A percentile compares a stretch with the other conserved stretches of the same genome.
These are phyloP conservation scores for Anthopleura xanthogrammica DNA, from an alignment of 92 coral and sea anemone species.

Conservation along the genomic window DNA sequence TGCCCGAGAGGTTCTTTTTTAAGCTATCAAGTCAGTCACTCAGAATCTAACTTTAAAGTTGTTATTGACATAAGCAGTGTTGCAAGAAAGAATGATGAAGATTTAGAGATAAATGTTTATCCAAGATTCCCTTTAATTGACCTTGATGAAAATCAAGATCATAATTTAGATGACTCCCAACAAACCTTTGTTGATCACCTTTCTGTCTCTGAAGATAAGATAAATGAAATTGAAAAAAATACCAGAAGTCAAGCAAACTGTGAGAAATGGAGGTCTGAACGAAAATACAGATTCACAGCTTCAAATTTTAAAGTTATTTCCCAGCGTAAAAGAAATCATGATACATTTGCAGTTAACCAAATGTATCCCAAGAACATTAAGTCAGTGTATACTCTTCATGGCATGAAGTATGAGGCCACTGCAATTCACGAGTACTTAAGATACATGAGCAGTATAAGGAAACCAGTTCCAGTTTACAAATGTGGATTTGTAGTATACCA, in stretches of 20 bases:
- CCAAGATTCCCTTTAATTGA: slow-evolving; percentile 26
- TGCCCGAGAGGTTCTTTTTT: slow-evolving; percentile 41
- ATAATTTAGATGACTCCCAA: slow-evolving; percentile 23
- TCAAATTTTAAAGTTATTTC: slow-evolving; percentile 35
- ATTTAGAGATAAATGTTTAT: slow-evolving; percentile 3
- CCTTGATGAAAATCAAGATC: slow-evolving; percentile 20
- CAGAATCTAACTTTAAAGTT: slow-evolving; percentile 40
- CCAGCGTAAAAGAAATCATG: slow-evolving; percentile 39
- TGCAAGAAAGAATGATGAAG: slow-evolving; percentile 8
- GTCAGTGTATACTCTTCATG: slow-evolving; percentile 31
- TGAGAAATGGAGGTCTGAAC: slow-evolving; percentile 24
- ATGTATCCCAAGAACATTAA: slow-evolving; percentile 37
- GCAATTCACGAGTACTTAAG: slow-evolving; percentile 32
- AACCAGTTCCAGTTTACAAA: slow-evolving; percentile 20
- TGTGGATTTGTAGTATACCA: slow-evolving; percentile 25
- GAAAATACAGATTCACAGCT: slow-evolving; percentile 37
- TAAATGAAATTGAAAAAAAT: slow-evolving; percentile 27
- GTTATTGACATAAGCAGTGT: slow-evolving; percentile 21
- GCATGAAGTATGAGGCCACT: slow-evolving; percentile 42
- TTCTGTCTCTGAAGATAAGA: slow-evolving; percentile 16
- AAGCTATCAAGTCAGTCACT: slow-evolving; percentile 39
- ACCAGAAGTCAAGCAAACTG: slow-evolving; percentile 28
- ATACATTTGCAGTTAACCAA: slow-evolving; percentile 16
- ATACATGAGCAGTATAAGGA: slow-evolving; percentile 31
- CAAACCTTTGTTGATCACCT: not conserved